Conservation (phyloP, 2,888 invertebrate species). For the Dynastes hyllus region DNA sequence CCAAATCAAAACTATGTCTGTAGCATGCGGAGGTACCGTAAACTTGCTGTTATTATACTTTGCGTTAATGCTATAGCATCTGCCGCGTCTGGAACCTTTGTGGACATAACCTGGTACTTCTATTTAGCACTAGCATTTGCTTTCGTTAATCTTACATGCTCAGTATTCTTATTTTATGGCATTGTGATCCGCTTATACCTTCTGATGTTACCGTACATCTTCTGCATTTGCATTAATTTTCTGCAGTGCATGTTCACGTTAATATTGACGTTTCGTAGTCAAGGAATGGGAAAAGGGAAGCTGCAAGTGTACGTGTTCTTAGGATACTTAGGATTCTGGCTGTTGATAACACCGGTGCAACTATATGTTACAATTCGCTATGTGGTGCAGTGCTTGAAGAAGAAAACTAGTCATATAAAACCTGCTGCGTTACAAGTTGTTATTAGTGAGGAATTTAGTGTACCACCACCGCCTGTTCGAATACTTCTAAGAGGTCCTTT, state of each 20-base stretch:
- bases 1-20: background rate
- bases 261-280: background rate
- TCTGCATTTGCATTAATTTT: background rate
- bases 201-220: background rate
- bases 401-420: background rate
- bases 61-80: background rate
- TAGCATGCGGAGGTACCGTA: background rate
- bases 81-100: background rate
- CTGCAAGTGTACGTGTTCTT: background rate
- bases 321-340: background rate
- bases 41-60: background rate
- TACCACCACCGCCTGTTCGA: background rate
- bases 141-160: background rate
- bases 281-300: background rate
- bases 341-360: background rate
- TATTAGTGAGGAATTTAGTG: background rate
- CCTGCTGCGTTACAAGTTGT: no score
- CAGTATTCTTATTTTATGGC: background rate
- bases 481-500: background rate
- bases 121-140: background rate
- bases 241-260: background rate
- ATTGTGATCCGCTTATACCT: background rate
- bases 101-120: background rate
- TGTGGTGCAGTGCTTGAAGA: background rate
- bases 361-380: background rate